phyloP scores from a whole-genome alignment of 2,797 vertebrate genomes.

The Brotula barbata region DNA sequence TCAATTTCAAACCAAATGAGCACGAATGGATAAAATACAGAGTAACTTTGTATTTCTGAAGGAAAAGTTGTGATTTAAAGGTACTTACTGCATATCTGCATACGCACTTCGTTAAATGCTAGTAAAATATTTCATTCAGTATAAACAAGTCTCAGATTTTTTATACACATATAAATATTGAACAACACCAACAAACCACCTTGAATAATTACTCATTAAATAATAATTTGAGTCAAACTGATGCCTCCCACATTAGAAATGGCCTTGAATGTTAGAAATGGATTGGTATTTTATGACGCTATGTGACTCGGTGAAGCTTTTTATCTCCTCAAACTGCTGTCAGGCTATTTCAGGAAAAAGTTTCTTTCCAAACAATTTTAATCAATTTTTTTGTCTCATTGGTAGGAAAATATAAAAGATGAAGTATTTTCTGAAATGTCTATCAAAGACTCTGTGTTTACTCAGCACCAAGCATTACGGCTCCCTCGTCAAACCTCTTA shows the following conservation, averaged over 20 bases:
- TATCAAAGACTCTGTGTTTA: slow-evolving; percentile 23
- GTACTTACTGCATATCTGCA: too few species aligned
- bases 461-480: slow-evolving; percentile 1
- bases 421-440: slow-evolving; percentile 26
- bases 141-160: too few species aligned
- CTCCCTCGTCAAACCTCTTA: slow-evolving; percentile 11
- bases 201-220: slow-evolving; percentile 5
- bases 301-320: slow-evolving; percentile 50
- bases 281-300: slow-evolving; percentile 40
- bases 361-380: slow-evolving; percentile 55
- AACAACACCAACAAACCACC: too few species aligned
- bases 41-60: too few species aligned
- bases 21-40: too few species aligned
- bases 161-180: too few species aligned
- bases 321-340: slow-evolving; percentile 63
- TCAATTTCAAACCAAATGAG: too few species aligned
- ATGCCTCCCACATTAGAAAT: slow-evolving; percentile 20
- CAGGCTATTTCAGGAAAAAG: slow-evolving; percentile 60
- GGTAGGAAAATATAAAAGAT: not conserved
- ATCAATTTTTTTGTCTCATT: slow-evolving; percentile 47
- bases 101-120: too few species aligned
- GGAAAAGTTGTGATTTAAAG: too few species aligned
- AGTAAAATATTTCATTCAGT: not conserved
- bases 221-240: slow-evolving; percentile 26
- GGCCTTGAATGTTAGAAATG: slow-evolving; percentile 38